Conservation (phyloP, 2,888 invertebrate species). For the Scaptodrosophila latifasciaeformis region DNA sequence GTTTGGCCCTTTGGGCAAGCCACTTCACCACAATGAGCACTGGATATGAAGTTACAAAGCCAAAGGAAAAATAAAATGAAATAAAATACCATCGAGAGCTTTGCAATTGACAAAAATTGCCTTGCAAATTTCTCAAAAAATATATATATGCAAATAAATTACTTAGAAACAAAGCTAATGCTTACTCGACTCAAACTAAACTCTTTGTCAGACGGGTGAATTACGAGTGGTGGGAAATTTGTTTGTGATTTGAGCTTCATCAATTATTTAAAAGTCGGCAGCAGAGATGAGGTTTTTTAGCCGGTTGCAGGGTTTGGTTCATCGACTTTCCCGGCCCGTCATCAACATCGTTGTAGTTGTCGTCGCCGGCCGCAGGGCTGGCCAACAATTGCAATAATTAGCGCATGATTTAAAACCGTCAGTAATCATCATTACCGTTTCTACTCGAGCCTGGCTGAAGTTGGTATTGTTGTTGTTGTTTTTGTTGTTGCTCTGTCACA, state of each 20-base stretch:
- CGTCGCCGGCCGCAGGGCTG: conserved; percentile 22
- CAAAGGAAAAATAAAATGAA: too few species aligned
- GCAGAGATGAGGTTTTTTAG: not conserved
- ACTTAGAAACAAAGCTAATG: conserved; percentile 27
- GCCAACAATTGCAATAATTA: conserved; percentile 67
- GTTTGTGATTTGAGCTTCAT: conserved; percentile 36
- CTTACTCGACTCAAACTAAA: too few species aligned
- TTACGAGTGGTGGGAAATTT: not conserved
- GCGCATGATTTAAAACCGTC: conserved; percentile 68
- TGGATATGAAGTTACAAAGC: conserved; percentile 27
- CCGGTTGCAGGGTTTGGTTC: not conserved
- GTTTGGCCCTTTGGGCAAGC: not conserved
- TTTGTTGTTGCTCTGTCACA: not conserved
- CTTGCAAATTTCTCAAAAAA: not conserved
- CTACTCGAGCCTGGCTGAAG: conserved; percentile 2
- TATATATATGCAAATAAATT: conserved; percentile 19
- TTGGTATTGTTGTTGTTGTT: too few species aligned
- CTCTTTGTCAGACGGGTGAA: conserved; percentile 45
- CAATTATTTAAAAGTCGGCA: conserved; percentile 52
- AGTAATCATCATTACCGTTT: conserved; percentile 65
- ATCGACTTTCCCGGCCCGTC: not conserved
- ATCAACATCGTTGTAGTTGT: conserved; percentile 18
- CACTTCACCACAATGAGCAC: not conserved
- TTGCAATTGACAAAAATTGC: too few species aligned
- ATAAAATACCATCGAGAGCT: too few species aligned